A percentile compares a stretch with the other conserved stretches of the same genome.
Evolutionary conservation across 2,113 vertebrate species (phyloP).

Genomic region (Takifugu flavidus): DNA sequence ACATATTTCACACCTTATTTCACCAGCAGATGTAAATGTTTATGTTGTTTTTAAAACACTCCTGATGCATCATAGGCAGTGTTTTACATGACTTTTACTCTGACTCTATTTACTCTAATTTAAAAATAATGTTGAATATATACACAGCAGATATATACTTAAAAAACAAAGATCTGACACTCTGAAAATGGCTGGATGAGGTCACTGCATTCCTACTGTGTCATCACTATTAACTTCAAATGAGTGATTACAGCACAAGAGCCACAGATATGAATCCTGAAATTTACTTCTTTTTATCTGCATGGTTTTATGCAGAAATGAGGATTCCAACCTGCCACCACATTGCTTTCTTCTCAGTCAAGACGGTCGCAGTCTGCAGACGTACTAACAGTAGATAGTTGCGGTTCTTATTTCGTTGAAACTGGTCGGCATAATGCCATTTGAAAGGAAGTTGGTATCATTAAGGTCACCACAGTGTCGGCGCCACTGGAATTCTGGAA

Average conservation of each 20-base stretch:
- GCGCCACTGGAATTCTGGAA: too few relatives aligned
- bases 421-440: neutral
- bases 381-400: neutral
- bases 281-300: too few relatives aligned
- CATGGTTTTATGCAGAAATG: too few relatives aligned
- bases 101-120: too few relatives aligned
- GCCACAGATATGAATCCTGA: too few relatives aligned
- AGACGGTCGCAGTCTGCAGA: neutral
- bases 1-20: too few relatives aligned
- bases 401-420: neutral
- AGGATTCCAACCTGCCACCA: too few relatives aligned
- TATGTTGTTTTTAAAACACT: too few relatives aligned
- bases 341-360: neutral
- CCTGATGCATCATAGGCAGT: too few relatives aligned
- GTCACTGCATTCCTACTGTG: neutral
- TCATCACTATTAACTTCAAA: neutral
- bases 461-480: neutral
- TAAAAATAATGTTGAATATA: too few relatives aligned
- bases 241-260: neutral
- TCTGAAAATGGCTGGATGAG: neutral
- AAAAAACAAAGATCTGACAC: neutral
- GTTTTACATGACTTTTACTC: too few relatives aligned
- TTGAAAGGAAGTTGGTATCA: neutral
- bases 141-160: neutral
- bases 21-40: too few relatives aligned